A percentile compares a stretch with the other conserved stretches of the same genome.
Conservation (phyloP, 2,888 invertebrate species). For the Argynnis bischoffii region DNA sequence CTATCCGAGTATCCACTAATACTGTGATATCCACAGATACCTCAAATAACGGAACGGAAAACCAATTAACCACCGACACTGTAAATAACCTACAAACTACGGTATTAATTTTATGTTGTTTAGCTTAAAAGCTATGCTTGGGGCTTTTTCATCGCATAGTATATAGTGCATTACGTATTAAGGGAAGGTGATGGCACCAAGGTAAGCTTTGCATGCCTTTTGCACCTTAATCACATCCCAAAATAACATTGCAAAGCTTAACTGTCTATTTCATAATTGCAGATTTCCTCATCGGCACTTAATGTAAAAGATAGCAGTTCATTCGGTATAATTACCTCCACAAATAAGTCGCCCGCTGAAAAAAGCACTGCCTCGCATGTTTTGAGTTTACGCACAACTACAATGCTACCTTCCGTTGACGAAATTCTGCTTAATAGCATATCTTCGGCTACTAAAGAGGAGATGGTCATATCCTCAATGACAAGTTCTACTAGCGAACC, state of each 20-base stretch:
- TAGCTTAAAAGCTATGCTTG: conserved; percentile 76
- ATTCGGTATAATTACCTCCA: conserved; percentile 74
- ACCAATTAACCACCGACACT: conserved; percentile 77
- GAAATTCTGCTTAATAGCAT: conserved; percentile 84
- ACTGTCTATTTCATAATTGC: conserved; percentile 78
- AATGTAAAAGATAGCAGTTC: conserved; percentile 78
- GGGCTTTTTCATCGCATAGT: conserved; percentile 61
- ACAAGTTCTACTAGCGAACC: conserved; percentile 78
- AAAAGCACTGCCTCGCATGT: conserved; percentile 82
- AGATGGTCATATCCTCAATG: conserved; percentile 80
- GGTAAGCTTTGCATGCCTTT: conserved; percentile 64
- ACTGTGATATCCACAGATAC: conserved; percentile 82
- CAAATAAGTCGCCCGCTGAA: conserved; percentile 73
- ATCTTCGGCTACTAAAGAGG: conserved; percentile 83
- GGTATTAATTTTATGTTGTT: conserved; percentile 80
- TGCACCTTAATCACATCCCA: conserved; percentile 59
- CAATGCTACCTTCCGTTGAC: conserved; percentile 83
- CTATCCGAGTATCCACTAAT: conserved; percentile 86
- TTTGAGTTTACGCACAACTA: conserved; percentile 80
- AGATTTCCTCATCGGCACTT: conserved; percentile 79
- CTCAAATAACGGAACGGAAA: conserved; percentile 83
- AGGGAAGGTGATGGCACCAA: conserved; percentile 48
- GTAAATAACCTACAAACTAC: conserved; percentile 80
- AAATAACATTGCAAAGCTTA: conserved; percentile 63
- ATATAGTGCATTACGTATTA: conserved; percentile 50